These are phyloP conservation scores for Oplegnathus fasciatus DNA, from an alignment of 2,113 vertebrate genomes.

Conservation along the genomic window DNA sequence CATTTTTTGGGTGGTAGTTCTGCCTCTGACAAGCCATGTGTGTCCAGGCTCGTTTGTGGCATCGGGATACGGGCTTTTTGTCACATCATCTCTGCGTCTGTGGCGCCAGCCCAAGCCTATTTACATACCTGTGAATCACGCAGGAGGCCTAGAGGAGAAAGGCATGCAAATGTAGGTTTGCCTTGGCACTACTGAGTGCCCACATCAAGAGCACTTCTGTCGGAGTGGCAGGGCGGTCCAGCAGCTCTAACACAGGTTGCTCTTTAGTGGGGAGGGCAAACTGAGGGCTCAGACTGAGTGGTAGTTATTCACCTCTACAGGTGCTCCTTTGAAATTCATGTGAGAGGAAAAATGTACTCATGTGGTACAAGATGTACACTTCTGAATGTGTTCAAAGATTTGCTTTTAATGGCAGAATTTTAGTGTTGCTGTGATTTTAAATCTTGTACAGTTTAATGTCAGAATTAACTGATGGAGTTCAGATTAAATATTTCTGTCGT, in stretches of 20 bases:
- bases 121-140: conserved; percentile 62
- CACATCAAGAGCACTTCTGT: conserved; percentile 73
- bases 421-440: conserved; percentile 26
- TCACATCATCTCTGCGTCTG: conserved; percentile 29
- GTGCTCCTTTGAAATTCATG: conserved; percentile 68
- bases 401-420: conserved; percentile 38
- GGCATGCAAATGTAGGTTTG: conserved; percentile 65
- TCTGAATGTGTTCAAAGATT: conserved; percentile 32
- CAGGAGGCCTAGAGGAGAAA: conserved; percentile 44
- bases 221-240: conserved; percentile 60
- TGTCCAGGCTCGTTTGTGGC: conserved; percentile 6
- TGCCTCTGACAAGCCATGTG: conserved; percentile 17
- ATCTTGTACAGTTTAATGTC: neutral
- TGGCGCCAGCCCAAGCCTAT: conserved; percentile 45
- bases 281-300: conserved; percentile 58
- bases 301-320: conserved; percentile 70
- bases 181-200: conserved; percentile 61
- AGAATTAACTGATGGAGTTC: neutral
- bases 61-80: conserved; percentile 12
- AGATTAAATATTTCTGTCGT: conserved; percentile 18
- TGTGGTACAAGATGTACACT: conserved; percentile 30
- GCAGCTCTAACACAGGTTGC: conserved; percentile 48
- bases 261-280: conserved; percentile 53
- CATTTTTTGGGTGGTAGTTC: neutral
- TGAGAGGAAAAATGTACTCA: conserved; percentile 50